Conservation (phyloP, 2,797 vertebrate species). For the Okamejei kenojei region DNA sequence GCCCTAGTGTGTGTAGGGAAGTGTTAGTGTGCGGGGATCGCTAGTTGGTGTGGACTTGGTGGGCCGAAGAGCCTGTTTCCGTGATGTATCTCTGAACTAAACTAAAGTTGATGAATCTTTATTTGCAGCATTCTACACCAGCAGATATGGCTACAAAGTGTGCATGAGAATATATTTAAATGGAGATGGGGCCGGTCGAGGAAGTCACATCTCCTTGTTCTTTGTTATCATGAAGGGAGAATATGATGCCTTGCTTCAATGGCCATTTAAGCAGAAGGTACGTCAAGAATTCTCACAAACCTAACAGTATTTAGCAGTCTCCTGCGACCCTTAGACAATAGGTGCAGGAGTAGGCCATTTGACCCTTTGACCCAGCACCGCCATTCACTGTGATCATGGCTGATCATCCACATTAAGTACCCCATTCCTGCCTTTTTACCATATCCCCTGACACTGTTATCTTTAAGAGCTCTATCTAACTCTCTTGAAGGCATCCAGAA, state of each 20-base stretch:
- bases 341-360: too few relatives aligned
- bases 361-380: too few relatives aligned
- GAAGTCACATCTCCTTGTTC: constrained; percentile 71
- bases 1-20: too few relatives aligned
- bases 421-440: too few relatives aligned
- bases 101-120: constrained; percentile 34
- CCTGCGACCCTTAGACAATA: not conserved
- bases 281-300: not conserved
- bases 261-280: constrained; percentile 79
- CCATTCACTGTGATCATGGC: too few relatives aligned
- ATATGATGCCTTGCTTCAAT: constrained; percentile 65
- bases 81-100: not conserved
- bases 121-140: constrained; percentile 69
- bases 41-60: too few relatives aligned
- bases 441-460: too few relatives aligned
- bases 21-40: too few relatives aligned
- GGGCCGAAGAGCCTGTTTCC: too few relatives aligned
- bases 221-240: constrained; percentile 74
- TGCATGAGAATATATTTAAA: constrained; percentile 71
- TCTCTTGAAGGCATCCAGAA: too few relatives aligned
- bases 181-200: constrained; percentile 66
- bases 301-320: not conserved
- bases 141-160: constrained; percentile 70
- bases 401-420: too few relatives aligned
- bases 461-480: too few relatives aligned